phyloP scores from a whole-genome alignment of 2,888 invertebrate genomes.

The Criorhina ranunculi region DNA sequence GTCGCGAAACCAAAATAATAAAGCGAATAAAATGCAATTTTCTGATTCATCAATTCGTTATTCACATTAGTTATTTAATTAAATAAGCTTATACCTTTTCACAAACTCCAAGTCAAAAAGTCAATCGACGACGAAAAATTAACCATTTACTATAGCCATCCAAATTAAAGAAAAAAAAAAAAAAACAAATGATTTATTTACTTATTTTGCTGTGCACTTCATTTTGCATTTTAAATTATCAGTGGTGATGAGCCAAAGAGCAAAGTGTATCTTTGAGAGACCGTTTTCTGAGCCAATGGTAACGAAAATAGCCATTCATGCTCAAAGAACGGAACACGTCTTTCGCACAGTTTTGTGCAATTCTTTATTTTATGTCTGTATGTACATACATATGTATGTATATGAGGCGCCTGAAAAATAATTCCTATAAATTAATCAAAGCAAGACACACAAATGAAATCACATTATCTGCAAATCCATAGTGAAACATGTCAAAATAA shows the following conservation, averaged over 20 bases:
- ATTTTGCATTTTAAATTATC: conserved; percentile 65
- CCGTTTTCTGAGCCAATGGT: conserved; percentile 49
- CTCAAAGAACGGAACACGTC: conserved; percentile 48
- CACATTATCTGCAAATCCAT: conserved; percentile 46
- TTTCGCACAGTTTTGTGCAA: conserved; percentile 46
- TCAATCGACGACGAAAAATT: too few species aligned
- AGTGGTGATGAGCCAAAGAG: conserved; percentile 64
- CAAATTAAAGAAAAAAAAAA: conserved; percentile 20
- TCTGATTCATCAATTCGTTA: too few species aligned
- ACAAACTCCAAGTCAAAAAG: background rate
- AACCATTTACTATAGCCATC: background rate
- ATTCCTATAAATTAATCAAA: conserved; percentile 49
- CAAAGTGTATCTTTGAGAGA: conserved; percentile 72
- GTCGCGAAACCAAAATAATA: too few species aligned
- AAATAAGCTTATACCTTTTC: too few species aligned
- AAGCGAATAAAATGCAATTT: too few species aligned
- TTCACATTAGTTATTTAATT: too few species aligned
- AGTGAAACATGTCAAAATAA: conserved; percentile 56
- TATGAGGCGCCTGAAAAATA: conserved; percentile 53
- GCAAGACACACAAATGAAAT: conserved; percentile 35
- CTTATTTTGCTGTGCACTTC: conserved; percentile 49
- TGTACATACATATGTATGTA: background rate
- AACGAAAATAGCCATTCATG: conserved; percentile 57
- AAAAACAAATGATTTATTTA: conserved; percentile 20
- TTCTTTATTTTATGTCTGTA: background rate